phyloP scores from a whole-genome alignment of 2,888 invertebrate genomes.

The Aporophyla nigra region DNA sequence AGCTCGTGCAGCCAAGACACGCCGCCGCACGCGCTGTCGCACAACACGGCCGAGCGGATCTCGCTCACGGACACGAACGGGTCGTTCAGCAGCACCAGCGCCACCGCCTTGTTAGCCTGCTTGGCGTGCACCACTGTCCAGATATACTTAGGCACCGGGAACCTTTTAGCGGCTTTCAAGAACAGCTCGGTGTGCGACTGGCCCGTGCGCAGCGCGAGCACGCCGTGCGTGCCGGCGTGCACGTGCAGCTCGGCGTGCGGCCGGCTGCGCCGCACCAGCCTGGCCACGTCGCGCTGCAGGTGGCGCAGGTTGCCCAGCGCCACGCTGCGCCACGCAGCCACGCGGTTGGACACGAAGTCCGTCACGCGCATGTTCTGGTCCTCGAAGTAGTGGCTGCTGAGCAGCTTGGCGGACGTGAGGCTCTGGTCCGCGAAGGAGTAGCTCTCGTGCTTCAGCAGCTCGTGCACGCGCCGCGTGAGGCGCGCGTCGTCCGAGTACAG shows the following conservation, averaged over 20 bases:
- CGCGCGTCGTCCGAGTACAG: constrained; percentile 83
- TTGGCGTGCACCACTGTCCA: constrained; percentile 82
- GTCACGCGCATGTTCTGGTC: constrained; percentile 82
- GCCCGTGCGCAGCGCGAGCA: constrained; percentile 70
- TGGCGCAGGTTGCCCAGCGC: constrained; percentile 80
- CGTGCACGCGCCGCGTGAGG: constrained; percentile 79
- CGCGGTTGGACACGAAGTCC: constrained; percentile 82
- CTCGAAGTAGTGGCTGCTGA: constrained; percentile 80
- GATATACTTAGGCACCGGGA: constrained; percentile 84
- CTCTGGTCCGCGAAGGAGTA: constrained; percentile 80
- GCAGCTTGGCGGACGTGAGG: constrained; percentile 78
- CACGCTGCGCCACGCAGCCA: constrained; percentile 83
- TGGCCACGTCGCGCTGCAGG: constrained; percentile 81
- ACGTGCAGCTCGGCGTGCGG: constrained; percentile 71
- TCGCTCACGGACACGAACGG: constrained; percentile 87
- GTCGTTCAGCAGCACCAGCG: constrained; percentile 83
- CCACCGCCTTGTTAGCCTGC: constrained; percentile 69
- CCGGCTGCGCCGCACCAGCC: constrained; percentile 62
- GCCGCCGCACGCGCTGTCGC: constrained; percentile 82
- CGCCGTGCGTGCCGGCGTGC: constrained; percentile 80
- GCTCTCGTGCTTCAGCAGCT: constrained; percentile 78
- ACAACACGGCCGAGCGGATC: constrained; percentile 82
- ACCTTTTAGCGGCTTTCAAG: constrained; percentile 74
- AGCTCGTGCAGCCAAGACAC: constrained; percentile 80
- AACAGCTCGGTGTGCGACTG: constrained; percentile 70